Percentiles rank a stretch among this genome's conserved stretches.
Evolutionary conservation across 2,113 vertebrate species (phyloP).

Genomic region (Myodes glareolus): DNA sequence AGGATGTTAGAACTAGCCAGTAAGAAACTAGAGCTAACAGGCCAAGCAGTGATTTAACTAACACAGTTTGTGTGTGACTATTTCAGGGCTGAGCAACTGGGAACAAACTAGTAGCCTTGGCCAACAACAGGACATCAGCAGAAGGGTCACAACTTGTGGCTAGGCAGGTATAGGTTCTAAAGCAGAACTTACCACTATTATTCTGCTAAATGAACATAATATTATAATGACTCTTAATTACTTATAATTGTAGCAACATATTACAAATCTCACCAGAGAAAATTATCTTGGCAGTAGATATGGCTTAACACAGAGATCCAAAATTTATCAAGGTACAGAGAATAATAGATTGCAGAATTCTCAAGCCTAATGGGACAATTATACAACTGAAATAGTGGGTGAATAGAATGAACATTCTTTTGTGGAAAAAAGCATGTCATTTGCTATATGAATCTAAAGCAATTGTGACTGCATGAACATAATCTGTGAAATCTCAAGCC

Average conservation of each 20-base stretch:
- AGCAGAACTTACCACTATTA: background rate
- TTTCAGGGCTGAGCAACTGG: too few relatives aligned
- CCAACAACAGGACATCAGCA: background rate
- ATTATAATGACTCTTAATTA: background rate
- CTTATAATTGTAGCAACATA: background rate
- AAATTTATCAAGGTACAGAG: background rate
- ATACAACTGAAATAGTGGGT: background rate
- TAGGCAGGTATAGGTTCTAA: background rate
- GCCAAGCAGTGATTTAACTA: too few relatives aligned
- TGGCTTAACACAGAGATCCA: too few relatives aligned
- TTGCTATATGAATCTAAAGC: too few relatives aligned
- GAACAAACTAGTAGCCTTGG: too few relatives aligned
- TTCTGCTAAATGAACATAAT: background rate
- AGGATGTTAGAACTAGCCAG: too few relatives aligned
- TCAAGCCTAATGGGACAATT: background rate
- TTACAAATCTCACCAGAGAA: too few relatives aligned
- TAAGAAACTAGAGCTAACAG: too few relatives aligned
- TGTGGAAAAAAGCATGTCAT: background rate
- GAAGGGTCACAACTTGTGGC: background rate
- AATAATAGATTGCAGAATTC: background rate
- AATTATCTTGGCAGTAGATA: too few relatives aligned
- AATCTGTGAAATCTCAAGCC: background rate
- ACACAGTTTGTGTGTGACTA: too few relatives aligned
- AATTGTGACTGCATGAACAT: background rate
- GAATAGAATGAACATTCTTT: background rate